A percentile compares a stretch with the other conserved stretches of the same genome.
These are phyloP conservation scores for Chlorodrepanis virens DNA, from an alignment of 2,113 vertebrate species.

Conservation along the genomic window DNA sequence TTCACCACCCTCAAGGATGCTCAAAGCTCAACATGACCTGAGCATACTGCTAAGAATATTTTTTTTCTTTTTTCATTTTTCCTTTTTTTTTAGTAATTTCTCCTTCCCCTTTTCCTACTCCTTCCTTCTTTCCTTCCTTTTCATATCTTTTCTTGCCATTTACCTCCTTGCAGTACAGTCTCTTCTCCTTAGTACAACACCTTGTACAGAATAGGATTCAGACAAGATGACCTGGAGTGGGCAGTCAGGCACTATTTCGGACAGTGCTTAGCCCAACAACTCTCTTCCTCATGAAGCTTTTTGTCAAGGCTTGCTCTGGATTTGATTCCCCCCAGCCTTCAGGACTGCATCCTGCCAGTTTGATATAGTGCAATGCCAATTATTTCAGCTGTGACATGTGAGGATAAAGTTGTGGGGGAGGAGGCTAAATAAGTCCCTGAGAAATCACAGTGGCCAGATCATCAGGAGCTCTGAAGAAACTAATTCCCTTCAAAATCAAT, in stretches of 20 bases:
- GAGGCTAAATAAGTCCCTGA: background rate
- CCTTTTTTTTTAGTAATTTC: background rate
- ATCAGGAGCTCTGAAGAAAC: constrained; percentile 48
- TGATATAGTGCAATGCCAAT: constrained; percentile 40
- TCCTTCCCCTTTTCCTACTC: background rate
- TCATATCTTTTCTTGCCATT: background rate
- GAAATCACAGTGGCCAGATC: constrained; percentile 33
- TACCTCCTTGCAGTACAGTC: background rate
- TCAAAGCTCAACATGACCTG: background rate
- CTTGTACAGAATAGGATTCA: background rate
- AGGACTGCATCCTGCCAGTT: background rate
- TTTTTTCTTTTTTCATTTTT: background rate
- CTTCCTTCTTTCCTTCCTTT: background rate
- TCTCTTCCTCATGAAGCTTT: background rate
- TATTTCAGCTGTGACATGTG: constrained; percentile 39
- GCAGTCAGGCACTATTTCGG: background rate
- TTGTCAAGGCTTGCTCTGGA: background rate
- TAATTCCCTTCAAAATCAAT: constrained; percentile 66
- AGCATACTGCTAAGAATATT: background rate
- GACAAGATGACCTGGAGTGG: background rate
- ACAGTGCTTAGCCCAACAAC: background rate
- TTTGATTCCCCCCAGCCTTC: background rate
- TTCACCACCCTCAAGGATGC: background rate
- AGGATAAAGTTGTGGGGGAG: constrained; percentile 45
- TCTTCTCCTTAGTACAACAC: background rate